Evolutionary conservation across 2,113 vertebrate species (phyloP).

Genomic region (Taxidea taxus): DNA sequence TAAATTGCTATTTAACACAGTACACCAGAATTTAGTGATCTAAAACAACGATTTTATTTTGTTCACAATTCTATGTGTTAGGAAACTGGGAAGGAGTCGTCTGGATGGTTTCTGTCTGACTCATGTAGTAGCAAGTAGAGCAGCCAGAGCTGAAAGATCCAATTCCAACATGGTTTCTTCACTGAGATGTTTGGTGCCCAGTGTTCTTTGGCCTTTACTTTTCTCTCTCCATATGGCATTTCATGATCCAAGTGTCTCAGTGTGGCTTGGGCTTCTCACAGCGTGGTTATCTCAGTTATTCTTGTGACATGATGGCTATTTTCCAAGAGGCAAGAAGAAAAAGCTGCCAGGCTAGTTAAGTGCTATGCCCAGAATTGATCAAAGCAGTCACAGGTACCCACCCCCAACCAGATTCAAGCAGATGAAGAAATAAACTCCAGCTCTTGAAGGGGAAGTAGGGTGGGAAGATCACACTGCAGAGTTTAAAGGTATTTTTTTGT

Average conservation of each 20-base stretch:
- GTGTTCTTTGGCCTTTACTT: not conserved
- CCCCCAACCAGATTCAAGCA: not conserved
- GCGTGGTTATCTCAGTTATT: not conserved
- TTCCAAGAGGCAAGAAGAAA: not conserved
- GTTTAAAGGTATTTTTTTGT: not conserved
- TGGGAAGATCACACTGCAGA: not conserved
- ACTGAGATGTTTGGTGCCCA: not conserved
- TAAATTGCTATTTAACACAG: not conserved
- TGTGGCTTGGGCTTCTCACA: not conserved
- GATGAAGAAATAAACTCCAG: not conserved
- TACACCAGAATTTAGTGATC: not conserved
- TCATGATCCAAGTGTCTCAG: not conserved
- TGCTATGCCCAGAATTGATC: not conserved
- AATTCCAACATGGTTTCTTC: not conserved
- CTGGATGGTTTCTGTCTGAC: not conserved
- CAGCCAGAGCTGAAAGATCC: not conserved
- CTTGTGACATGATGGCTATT: not conserved
- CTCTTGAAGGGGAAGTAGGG: not conserved
- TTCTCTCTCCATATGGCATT: not conserved
- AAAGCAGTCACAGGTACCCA: not conserved
- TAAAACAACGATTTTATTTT: not conserved
- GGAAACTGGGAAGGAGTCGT: not conserved
- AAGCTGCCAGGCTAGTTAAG: not conserved
- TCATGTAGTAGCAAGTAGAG: not conserved
- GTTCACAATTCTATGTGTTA: not conserved